Evolutionary conservation across 1,140 invertebrate genomes (phyloP).

Genomic region (Myzus persicae): DNA sequence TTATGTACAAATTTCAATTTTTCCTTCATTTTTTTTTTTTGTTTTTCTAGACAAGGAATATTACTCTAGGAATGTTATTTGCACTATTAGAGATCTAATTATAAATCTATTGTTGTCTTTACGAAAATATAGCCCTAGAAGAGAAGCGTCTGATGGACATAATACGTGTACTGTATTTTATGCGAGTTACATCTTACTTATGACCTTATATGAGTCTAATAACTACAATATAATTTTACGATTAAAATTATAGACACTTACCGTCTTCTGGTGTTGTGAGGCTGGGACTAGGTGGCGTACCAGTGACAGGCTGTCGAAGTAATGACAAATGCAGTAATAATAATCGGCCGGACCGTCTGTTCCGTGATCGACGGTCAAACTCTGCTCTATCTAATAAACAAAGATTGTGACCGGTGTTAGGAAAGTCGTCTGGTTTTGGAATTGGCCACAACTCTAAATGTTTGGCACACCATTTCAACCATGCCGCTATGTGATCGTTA

Average conservation of each 20-base stretch:
- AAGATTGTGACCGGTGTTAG: constrained; percentile 70
- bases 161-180: too few species aligned
- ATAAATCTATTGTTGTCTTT: too few species aligned
- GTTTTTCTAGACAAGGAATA: too few species aligned
- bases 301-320: constrained; percentile 66
- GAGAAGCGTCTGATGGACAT: too few species aligned
- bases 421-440: constrained; percentile 68
- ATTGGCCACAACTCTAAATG: constrained; percentile 70
- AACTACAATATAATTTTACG: neutral
- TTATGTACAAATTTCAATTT: too few species aligned
- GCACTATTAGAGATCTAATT: too few species aligned
- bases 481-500: constrained; percentile 69
- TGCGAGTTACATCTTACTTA: too few species aligned
- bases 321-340: constrained; percentile 68
- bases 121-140: too few species aligned
- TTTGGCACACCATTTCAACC: constrained; percentile 72
- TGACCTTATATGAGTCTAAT: neutral
- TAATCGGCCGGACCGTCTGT: constrained; percentile 65
- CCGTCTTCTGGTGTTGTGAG: constrained; percentile 47
- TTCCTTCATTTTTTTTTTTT: too few species aligned
- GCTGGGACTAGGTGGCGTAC: constrained; percentile 66
- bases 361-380: constrained; percentile 66
- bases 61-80: too few species aligned
- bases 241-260: constrained; percentile 9
- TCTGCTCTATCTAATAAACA: constrained; percentile 67